Base-by-base conservation (phyloP, 2,888 invertebrate genomes). In the Athripsodes cinereus region DNA sequence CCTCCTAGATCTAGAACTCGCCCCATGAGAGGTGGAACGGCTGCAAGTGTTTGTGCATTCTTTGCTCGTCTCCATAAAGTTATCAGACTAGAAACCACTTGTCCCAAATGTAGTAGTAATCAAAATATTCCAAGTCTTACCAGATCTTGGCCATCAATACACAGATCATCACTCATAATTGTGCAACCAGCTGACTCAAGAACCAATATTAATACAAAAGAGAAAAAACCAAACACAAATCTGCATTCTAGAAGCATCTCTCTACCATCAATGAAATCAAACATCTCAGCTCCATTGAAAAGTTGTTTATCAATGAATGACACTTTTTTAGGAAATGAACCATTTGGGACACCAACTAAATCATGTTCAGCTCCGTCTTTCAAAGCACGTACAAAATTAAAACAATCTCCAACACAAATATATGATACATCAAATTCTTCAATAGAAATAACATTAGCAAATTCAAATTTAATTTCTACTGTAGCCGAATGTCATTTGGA, bases 1-100 rank as follows among this genome's bases (percentile, higher is more conserved):
- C 81, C 81, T 20, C 66, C 72, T 66, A 76, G 80, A 16, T 47
- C 58, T 1, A 40, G 53, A 16, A 52, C 53, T 6, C 47, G 58
- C 2, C 52, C 60, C 13, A 53, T 63, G 53, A 47, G 63, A n/a
- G 49, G 61, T 5, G 63, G 63, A 21, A 63, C 63, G 10, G 59
- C 56, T 1, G 53, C 59, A 2, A 52, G 47, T 22, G 58, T 61
- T 8, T 51, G 34, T 19, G 55, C 53, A 5, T 63, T 63, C 46
- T 52, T 63, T n/a, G 53, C 59, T 8, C 53, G 61, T 8, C 40
- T 63, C 5, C 56, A 52, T 26, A 19, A 47, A 10, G 16, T 44
- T 2, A 22, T 59, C 8, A 46, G 55, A 31, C 22, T 48, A 19
- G 56, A 56, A 26, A 52, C 53, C 13, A 47, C 44, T 3, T 63